Percentiles rank a stretch among this genome's conserved stretches.
phyloP scores from a whole-genome alignment of 2,888 invertebrate species.

The Cephus sareptanus region DNA sequence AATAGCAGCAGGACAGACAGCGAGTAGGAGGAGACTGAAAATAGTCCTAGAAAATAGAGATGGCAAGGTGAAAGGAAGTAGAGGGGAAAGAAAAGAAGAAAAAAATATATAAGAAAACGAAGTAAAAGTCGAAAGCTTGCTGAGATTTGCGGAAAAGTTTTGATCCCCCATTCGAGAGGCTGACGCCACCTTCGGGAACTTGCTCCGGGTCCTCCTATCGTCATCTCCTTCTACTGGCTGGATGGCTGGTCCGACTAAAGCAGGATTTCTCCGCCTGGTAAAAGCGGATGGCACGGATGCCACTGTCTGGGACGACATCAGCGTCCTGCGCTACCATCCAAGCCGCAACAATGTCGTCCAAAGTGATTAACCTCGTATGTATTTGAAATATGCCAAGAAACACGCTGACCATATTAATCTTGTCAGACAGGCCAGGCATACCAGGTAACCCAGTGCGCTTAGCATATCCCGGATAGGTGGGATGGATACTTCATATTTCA shows the following conservation, averaged over 20 bases:
- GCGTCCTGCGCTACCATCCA: not conserved
- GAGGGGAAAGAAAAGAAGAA: constrained; percentile 20
- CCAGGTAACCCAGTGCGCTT: constrained; percentile 25
- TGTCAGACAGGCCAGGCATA: constrained; percentile 45
- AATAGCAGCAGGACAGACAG: constrained; percentile 53
- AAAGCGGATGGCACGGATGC: not conserved
- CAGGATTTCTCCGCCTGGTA: not conserved
- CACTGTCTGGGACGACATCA: not conserved
- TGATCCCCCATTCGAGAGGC: not conserved
- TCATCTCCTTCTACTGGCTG: not conserved
- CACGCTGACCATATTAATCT: constrained; percentile 59
- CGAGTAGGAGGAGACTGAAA: not conserved
- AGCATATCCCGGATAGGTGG: not conserved
- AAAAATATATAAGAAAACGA: not conserved
- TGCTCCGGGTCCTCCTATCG: not conserved
- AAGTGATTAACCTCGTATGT: constrained; percentile 59
- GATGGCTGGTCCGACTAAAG: not conserved
- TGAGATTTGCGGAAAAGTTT: not conserved
- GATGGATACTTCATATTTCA: not conserved
- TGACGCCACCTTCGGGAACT: not conserved
- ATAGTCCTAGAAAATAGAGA: constrained; percentile 20
- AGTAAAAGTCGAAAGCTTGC: constrained; percentile 14
- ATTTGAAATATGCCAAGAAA: constrained; percentile 61
- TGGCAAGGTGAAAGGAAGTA: constrained; percentile 15
- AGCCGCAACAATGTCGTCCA: constrained; percentile 46